These are phyloP conservation scores for Amblyopsis hoosieri DNA, from an alignment of 2,797 vertebrate genomes.

Conservation along the genomic window DNA sequence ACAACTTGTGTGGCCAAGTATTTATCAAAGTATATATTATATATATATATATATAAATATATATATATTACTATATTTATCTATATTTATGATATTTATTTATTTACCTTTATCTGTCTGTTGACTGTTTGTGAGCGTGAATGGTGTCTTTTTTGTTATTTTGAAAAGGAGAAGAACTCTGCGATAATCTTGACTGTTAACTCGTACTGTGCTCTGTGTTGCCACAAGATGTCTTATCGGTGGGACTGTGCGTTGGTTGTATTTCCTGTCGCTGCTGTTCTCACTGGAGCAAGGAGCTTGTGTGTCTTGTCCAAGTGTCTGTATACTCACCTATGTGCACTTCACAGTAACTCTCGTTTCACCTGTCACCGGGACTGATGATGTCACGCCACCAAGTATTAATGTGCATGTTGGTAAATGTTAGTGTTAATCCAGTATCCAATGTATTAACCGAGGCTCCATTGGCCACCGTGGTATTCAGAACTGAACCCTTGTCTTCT, in stretches of 20 bases:
- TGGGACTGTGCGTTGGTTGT: constrained; percentile 46
- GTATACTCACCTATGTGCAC: constrained; percentile 71
- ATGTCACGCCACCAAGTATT: constrained; percentile 66
- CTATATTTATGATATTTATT: constrained; percentile 68
- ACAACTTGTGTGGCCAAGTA: constrained; percentile 64
- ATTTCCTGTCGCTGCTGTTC: constrained; percentile 42
- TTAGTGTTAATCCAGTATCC: constrained; percentile 74
- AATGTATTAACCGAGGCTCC: constrained; percentile 73
- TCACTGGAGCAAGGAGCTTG: constrained; percentile 41
- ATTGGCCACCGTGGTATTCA: constrained; percentile 66
- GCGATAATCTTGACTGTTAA: constrained; percentile 57
- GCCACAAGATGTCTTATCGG: constrained; percentile 64
- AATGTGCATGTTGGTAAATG: constrained; percentile 76
- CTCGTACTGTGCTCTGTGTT: constrained; percentile 65
- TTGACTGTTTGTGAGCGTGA: constrained; percentile 58
- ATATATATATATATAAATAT: constrained; percentile 40
- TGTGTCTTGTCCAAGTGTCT: constrained; percentile 65
- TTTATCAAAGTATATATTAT: constrained; percentile 58
- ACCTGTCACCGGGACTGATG: constrained; percentile 66
- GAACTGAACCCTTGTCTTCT: constrained; percentile 59
- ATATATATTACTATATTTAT: constrained; percentile 43
- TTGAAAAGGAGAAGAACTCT: constrained; percentile 40
- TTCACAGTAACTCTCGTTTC: constrained; percentile 56
- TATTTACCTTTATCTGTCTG: constrained; percentile 51
- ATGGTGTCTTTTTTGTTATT: constrained; percentile 48